A percentile compares a stretch with the other conserved stretches of the same genome.
These are phyloP conservation scores for Drosophila auraria DNA, from an alignment of 1,140 invertebrate genomes.

Conservation along the genomic window DNA sequence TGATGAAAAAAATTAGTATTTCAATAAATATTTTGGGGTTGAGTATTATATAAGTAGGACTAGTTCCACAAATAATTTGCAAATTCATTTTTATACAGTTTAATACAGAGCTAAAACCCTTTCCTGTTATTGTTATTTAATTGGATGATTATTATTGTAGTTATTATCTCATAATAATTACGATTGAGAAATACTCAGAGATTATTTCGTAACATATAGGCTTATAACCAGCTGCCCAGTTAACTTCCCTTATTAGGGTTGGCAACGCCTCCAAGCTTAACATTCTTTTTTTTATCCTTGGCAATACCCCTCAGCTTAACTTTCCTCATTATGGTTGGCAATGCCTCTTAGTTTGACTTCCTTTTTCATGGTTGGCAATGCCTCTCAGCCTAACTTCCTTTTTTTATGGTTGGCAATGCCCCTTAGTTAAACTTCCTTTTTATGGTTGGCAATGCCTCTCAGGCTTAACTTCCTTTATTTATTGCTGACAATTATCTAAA, in stretches of 20 bases:
- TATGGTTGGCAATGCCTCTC: neutral
- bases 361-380: neutral
- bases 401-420: conserved; percentile 5
- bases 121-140: too few species aligned
- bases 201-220: neutral
- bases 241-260: neutral
- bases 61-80: neutral
- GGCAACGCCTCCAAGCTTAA: neutral
- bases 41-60: neutral
- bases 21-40: neutral
- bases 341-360: conserved; percentile 1
- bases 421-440: neutral
- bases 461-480: conserved; percentile 13
- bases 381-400: neutral
- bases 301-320: too few species aligned
- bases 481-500: conserved; percentile 23
- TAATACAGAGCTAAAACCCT: neutral
- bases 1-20: too few species aligned
- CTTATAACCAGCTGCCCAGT: neutral
- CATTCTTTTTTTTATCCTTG: conserved; percentile 5
- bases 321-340: conserved; percentile 10
- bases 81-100: neutral
- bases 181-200: neutral
- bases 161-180: neutral
- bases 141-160: too few species aligned